phyloP scores from a whole-genome alignment of 2,113 vertebrate genomes.

The Uria aalge region DNA sequence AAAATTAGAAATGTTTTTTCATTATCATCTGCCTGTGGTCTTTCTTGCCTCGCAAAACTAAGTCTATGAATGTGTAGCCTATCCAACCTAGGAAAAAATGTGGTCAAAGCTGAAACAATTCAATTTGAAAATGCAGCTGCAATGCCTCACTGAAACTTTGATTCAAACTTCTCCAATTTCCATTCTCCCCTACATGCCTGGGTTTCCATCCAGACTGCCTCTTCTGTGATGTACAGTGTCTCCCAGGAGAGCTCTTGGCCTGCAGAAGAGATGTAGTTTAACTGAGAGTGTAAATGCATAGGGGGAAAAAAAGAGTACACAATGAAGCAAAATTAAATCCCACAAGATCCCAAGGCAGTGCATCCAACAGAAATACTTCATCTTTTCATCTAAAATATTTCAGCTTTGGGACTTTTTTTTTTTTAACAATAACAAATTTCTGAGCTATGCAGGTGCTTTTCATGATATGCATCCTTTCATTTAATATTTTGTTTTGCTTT shows the following conservation, averaged over 20 bases:
- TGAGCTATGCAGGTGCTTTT: background rate
- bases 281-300: background rate
- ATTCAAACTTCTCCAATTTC: background rate
- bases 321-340: background rate
- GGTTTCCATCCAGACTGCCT: background rate
- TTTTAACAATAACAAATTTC: background rate
- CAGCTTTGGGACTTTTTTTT: background rate
- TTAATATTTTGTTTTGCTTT: background rate
- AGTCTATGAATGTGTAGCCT: background rate
- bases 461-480: background rate
- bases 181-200: background rate
- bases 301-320: background rate
- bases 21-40: background rate
- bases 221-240: background rate
- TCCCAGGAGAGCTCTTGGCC: background rate
- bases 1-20: background rate
- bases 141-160: background rate
- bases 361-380: background rate
- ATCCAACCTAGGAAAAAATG: background rate
- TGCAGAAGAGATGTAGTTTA: background rate
- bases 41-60: background rate
- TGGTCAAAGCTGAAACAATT: background rate
- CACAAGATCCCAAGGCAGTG: background rate
- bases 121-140: background rate
- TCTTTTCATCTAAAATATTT: background rate